A percentile compares a stretch with the other conserved stretches of the same genome.
phyloP scores from a whole-genome alignment of 30 jellyfish, hydroid and myxozoan species.

The Sanderia malayensis region DNA sequence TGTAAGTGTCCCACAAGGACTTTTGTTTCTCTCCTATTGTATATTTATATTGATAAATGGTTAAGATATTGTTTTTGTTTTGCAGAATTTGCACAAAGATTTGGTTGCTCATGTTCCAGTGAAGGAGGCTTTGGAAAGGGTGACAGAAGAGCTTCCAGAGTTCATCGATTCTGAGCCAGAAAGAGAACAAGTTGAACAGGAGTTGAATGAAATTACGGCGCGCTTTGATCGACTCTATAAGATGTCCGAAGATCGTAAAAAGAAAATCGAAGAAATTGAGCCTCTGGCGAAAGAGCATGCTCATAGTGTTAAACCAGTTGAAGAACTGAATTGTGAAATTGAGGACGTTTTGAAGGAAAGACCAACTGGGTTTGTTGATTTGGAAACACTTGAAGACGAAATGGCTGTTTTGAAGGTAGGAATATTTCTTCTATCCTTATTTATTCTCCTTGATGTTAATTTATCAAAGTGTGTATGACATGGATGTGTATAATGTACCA shows the following conservation, averaged over 20 bases:
- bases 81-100: slow-evolving; percentile 71
- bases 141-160: slow-evolving; percentile 49
- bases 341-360: slow-evolving; percentile 60
- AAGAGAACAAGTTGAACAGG: slow-evolving; percentile 58
- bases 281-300: slow-evolving; percentile 65
- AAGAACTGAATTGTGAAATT: slow-evolving; percentile 31
- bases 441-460: too few relatives aligned
- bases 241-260: slow-evolving; percentile 50
- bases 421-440: too few relatives aligned
- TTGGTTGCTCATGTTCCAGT: slow-evolving; percentile 43
- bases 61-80: not conserved
- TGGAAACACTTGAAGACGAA: slow-evolving; percentile 52
- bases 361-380: slow-evolving; percentile 53
- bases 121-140: slow-evolving; percentile 40
- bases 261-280: slow-evolving; percentile 52
- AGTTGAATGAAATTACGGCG: slow-evolving; percentile 57
- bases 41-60: too few relatives aligned
- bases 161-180: slow-evolving; percentile 49
- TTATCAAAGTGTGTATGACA: too few relatives aligned
- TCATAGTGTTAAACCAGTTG: slow-evolving; percentile 41
- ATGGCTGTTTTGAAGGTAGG: slow-evolving; percentile 60
- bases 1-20: too few relatives aligned
- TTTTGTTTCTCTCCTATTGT: too few relatives aligned
- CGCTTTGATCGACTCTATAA: slow-evolving; percentile 61
- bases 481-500: too few relatives aligned